Evolutionary conservation across 2,888 invertebrate species (phyloP), one percentile per base, ranked within the genome.

Genomic region (Bellardia pandia): DNA sequence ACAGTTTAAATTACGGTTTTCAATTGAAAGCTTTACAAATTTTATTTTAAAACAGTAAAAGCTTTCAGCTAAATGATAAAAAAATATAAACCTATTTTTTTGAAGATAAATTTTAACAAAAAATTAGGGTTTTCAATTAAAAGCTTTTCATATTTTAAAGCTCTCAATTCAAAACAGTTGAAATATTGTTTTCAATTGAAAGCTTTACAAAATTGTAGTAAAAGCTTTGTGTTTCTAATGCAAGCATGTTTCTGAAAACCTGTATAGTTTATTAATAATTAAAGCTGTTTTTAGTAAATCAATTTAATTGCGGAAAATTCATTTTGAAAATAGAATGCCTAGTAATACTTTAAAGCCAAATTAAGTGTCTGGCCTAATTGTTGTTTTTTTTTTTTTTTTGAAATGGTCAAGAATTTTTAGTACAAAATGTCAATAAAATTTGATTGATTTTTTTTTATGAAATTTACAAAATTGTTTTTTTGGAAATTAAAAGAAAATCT

Each of bases 351-450:
- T 40, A 60, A 11, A 11, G 9, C 30, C 33, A 11, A 30, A 2
- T 13, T 7, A 14, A 51, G 51, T 51, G 30, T 58, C 11, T 30
- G 33, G 6, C 11, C 13, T 62, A 51, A 66, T n/a, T 6, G 16
- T 30, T 37, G 3, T 23, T 58, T 53, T 53, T 53, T 16, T 23
- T 58, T 53, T 53, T 53, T 16, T 60, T 60, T 33, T 60, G 1
- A 42, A 77, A 58, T 66, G 68, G 78, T 74, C 68, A 75, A 56
- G 53, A 84, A 85, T 81, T 56, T 75, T 76, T 76, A 81, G 85
- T 81, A 86, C 85, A 86, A 86, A 80, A 76, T 76, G 37, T 71
- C 48, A 62, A 72, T 37, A 79, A 71, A 69, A 62, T 7, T 11
- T 23, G 11, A 2, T n/a, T 42, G 16, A 33, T 58, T 40, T 48